Conservation (phyloP, 2,113 vertebrate genomes). For the Hippocampus comes region DNA sequence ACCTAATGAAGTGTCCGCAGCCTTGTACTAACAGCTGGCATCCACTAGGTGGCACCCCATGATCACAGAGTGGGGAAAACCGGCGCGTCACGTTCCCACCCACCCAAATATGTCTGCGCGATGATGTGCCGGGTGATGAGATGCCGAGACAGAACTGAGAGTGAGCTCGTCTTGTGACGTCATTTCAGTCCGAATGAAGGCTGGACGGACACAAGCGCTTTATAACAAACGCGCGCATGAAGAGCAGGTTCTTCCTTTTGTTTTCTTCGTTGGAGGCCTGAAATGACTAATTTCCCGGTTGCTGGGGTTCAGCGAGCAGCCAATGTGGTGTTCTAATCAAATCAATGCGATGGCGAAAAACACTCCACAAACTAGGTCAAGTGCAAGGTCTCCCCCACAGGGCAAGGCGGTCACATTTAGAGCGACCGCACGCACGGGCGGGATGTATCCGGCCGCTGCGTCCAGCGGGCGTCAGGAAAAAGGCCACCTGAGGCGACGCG, state of each 20-base stretch:
- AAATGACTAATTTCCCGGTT: neutral
- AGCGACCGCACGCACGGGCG: too few species aligned
- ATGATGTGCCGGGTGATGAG: too few species aligned
- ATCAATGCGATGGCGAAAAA: constrained; percentile 1
- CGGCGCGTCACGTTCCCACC: neutral
- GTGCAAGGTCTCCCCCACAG: constrained; percentile 28
- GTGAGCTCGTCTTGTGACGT: neutral
- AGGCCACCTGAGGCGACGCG: neutral
- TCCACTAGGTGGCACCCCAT: constrained; percentile 62
- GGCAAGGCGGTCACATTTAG: constrained; percentile 28
- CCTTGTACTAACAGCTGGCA: constrained; percentile 15
- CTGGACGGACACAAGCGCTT: too few species aligned
- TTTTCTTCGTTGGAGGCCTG: neutral
- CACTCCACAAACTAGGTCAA: constrained; percentile 29
- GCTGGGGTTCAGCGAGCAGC: neutral
- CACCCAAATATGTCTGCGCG: neutral
- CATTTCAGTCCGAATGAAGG: neutral
- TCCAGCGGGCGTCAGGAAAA: neutral
- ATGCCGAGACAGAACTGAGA: too few species aligned
- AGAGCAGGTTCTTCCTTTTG: neutral
- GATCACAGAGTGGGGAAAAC: constrained; percentile 25
- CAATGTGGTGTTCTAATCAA: constrained; percentile 31
- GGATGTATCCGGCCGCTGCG: too few species aligned
- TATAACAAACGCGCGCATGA: too few species aligned
- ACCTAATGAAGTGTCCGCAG: neutral